Evolutionary conservation across 1,140 invertebrate genomes (phyloP), one percentile per base, ranked within the genome.

Genomic region (Branchinecta lynchi): DNA sequence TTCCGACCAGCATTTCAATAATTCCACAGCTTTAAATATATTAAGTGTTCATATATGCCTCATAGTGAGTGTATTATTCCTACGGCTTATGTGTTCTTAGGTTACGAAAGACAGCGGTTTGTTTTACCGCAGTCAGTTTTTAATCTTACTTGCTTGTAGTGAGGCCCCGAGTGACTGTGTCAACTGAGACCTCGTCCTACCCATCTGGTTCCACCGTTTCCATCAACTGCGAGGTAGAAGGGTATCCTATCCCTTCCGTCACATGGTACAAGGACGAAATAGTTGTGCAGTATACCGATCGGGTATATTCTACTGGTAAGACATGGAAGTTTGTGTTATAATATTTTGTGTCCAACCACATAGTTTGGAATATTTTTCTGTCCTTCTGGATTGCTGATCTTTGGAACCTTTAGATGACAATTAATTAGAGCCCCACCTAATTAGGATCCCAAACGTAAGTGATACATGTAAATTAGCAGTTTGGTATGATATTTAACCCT

Each of bases 191-290:
- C 43, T 74, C 74, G 6, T 71, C 77, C 66, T 87, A 83, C 75
- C 78, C 81, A 3, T 80, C 82, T 66, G 88, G 86, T 66, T 82
- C 83, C 65, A 84, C 87, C 70, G 81, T 93, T 66, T 81, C 77
- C 51, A 81, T 93, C 65, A 80, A 80, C n/a, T 93, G 90, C 77
- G 81, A 83, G 8, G 87, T 89, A 10, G 84, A 87, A 67, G 90
- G 90, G 5, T 87, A 87, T 78, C 89, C 90, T 0, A 77, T 79
- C 46, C 89, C 89, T 7, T 78, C 80, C 70, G 85, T 91, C 0
- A 79, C 81, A 51, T 93, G 90, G 91, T 89, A 83, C 74, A 91
- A 91, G 78, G 85, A 92, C 75, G 81, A 84, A 60, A 75, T 79
- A 45, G 78, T 77, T 7, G 73, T 89, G 45, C 71, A 77, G 45